Evolutionary conservation across 2,113 vertebrate species (phyloP).

Genomic region (Bungarus multicinctus): DNA sequence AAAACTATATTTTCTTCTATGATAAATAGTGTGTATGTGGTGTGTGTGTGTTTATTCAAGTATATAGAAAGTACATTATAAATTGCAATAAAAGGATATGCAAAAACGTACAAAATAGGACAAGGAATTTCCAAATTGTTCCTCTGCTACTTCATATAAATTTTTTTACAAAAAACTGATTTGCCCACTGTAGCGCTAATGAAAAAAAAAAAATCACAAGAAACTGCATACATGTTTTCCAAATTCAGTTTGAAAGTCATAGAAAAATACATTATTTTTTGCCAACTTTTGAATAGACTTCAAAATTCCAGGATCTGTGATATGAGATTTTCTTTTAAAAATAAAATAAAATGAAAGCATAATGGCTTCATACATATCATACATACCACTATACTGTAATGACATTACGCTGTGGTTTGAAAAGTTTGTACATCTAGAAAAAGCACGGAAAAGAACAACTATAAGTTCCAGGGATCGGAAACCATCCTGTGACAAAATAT

Average conservation of each 20-base stretch:
- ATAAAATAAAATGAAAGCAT: background rate
- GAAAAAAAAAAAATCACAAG: background rate
- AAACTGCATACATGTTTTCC: background rate
- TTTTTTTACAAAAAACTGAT: background rate
- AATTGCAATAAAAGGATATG: background rate
- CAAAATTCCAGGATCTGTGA: background rate
- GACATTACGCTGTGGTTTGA: background rate
- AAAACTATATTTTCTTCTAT: background rate
- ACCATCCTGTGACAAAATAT: background rate
- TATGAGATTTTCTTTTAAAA: background rate
- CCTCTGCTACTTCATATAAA: background rate
- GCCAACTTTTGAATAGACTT: background rate
- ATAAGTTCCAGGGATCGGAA: background rate
- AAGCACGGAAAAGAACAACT: background rate
- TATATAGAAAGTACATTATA: background rate
- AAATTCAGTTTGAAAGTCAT: background rate
- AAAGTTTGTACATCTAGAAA: background rate
- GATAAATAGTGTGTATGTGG: background rate
- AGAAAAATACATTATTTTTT: background rate
- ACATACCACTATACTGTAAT: background rate
- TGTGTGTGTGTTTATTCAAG: background rate
- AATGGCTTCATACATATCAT: background rate
- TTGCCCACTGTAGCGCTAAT: background rate
- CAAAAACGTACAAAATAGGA: background rate
- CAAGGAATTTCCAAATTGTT: background rate